Evolutionary conservation across 2,113 vertebrate genomes (phyloP).

Genomic region (Hipposideros armiger): DNA sequence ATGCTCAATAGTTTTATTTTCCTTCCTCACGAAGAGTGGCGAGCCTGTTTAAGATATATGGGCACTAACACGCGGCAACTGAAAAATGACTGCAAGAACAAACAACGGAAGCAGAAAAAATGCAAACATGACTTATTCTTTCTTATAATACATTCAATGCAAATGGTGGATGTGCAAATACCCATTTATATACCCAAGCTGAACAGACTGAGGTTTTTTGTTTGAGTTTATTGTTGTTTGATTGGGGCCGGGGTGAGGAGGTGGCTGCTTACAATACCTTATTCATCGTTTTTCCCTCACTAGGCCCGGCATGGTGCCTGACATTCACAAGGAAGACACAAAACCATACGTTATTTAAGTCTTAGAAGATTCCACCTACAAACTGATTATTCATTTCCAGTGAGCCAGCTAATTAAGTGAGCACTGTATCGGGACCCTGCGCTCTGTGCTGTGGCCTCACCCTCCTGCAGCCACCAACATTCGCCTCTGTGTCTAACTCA

Average conservation of each 20-base stretch:
- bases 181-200: constrained; percentile 26
- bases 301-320: neutral
- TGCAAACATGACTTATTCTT: constrained; percentile 13
- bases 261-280: neutral
- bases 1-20: constrained; percentile 64
- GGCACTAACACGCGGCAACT: neutral
- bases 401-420: neutral
- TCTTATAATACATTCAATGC: constrained; percentile 18
- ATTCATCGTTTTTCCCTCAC: neutral
- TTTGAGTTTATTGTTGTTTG: constrained; percentile 15
- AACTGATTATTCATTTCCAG: constrained; percentile 21
- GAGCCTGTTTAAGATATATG: neutral
- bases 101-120: constrained; percentile 30
- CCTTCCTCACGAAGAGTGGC: constrained; percentile 39
- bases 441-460: neutral
- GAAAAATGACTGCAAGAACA: neutral
- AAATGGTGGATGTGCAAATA: constrained; percentile 44
- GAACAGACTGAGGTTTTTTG: neutral
- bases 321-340: constrained; percentile 20
- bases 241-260: neutral
- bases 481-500: neutral
- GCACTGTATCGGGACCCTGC: neutral
- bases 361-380: neutral
- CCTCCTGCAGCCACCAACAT: neutral
- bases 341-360: neutral